Evolutionary conservation across 2,888 invertebrate genomes (phyloP), one percentile per base, ranked within the genome.

Genomic region (Villa cingulata): DNA sequence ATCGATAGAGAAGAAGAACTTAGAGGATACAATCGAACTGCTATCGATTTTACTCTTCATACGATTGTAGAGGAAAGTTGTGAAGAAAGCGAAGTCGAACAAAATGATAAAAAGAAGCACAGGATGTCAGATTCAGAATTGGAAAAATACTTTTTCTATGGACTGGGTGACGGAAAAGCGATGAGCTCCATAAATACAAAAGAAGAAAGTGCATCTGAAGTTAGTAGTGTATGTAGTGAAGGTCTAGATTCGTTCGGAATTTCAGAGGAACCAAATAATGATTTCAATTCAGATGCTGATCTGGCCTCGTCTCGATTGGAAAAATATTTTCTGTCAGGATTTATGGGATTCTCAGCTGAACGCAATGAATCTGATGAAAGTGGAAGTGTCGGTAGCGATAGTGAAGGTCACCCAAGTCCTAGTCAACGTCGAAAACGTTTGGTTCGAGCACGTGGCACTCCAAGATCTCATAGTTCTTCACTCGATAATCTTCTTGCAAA

Each of bases 51-150:
- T 63, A 90, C 90, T 2, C 71, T 92, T 53, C 91, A 92, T 62
- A 92, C 92, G 1, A 92, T 92, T 56, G 83, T 90, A 27, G 92
- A 92, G 71, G 92, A 92, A 70, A 90, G 89, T 59, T 91, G 91
- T 66, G 91, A 92, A 71, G 92, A 92, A 68, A 90, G 90, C 66
- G 88, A 88, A 68, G 77, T 83, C 51, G 87, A 87, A 59, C 80
- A 78, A 1, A 62, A 58, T 36, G 58, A 56, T 16, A 48, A 57
- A 48, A 67, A 52, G 52, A 77, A 78, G 66, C 74, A 75, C 54
- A 74, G 83, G 48, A 74, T 80, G 48, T 85, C 85, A 2, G 81
- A 86, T 1, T 87, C 89, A 0, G 87, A 90, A 60, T 68, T 91
- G 53, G 91, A 91, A 65, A 90, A 88, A 66, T 91, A 91, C 65